These are phyloP conservation scores for Leptopterna dolabrata DNA, from an alignment of 2,888 invertebrate species.

Conservation along the genomic window DNA sequence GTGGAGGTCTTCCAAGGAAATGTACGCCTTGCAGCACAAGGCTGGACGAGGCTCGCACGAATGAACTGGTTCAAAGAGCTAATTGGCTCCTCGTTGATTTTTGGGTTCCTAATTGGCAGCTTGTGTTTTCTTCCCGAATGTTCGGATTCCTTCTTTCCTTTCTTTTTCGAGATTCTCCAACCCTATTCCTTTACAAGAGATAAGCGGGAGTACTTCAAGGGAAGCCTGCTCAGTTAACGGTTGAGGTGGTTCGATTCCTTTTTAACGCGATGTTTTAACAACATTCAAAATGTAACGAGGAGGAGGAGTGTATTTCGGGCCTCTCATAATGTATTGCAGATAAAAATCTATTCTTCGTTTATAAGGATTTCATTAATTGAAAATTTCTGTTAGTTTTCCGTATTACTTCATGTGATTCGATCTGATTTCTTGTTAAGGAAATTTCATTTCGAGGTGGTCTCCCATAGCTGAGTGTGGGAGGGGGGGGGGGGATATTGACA, in stretches of 20 bases:
- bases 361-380: no score
- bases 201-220: background rate
- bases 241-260: constrained; percentile 15
- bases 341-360: no score
- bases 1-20: background rate
- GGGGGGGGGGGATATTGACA: constrained; percentile 19
- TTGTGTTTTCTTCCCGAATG: constrained; percentile 8
- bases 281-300: background rate
- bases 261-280: background rate
- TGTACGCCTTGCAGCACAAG: background rate
- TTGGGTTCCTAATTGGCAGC: constrained; percentile 33
- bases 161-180: background rate
- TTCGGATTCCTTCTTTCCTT: background rate
- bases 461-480: background rate
- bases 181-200: background rate
- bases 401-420: no score
- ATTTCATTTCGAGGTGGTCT: constrained; percentile 16
- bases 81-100: constrained; percentile 49
- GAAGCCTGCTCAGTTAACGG: background rate
- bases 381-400: no score
- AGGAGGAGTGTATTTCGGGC: no score
- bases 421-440: background rate
- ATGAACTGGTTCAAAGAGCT: constrained; percentile 42
- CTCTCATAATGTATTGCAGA: no score
- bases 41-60: constrained; percentile 14